phyloP scores from a whole-genome alignment of 2,888 invertebrate genomes.

The Amphipyra berbera region DNA sequence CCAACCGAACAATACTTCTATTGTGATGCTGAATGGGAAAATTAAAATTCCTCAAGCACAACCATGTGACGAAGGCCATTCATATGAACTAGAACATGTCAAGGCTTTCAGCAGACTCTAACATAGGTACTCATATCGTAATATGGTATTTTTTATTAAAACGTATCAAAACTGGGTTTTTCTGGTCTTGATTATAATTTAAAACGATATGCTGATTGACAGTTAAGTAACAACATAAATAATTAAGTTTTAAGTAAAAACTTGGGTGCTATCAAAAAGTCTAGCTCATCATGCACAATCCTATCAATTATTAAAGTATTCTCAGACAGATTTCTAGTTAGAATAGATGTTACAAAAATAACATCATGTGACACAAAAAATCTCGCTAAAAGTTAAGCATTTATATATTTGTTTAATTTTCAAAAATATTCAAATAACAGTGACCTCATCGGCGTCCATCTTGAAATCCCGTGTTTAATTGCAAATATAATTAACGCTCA shows the following conservation, averaged over 20 bases:
- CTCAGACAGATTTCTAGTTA: no score
- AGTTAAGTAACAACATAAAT: no score
- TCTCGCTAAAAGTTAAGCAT: neutral
- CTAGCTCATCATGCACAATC: no score
- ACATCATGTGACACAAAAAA: no score
- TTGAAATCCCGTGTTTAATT: slow-evolving; percentile 55
- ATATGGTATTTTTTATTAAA: neutral
- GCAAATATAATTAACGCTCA: slow-evolving; percentile 61
- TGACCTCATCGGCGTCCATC: slow-evolving; percentile 51
- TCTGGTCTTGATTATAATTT: no score
- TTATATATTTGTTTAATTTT: neutral
- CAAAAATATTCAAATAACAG: slow-evolving; percentile 22
- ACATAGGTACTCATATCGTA: neutral
- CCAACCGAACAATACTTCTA: slow-evolving; percentile 52
- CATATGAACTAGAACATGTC: slow-evolving; percentile 63
- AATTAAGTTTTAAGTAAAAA: no score
- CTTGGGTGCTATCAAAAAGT: no score
- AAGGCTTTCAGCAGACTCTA: slow-evolving; percentile 45
- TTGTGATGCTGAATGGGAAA: slow-evolving; percentile 57
- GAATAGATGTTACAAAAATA: no score
- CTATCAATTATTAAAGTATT: no score
- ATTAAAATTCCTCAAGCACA: slow-evolving; percentile 62
- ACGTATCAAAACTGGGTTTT: neutral
- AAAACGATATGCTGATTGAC: no score
- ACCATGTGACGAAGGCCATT: slow-evolving; percentile 54